A percentile compares a stretch with the other conserved stretches of the same genome.
Evolutionary conservation across 2,888 invertebrate genomes (phyloP).

Genomic region (Sclerodermus sp.): DNA sequence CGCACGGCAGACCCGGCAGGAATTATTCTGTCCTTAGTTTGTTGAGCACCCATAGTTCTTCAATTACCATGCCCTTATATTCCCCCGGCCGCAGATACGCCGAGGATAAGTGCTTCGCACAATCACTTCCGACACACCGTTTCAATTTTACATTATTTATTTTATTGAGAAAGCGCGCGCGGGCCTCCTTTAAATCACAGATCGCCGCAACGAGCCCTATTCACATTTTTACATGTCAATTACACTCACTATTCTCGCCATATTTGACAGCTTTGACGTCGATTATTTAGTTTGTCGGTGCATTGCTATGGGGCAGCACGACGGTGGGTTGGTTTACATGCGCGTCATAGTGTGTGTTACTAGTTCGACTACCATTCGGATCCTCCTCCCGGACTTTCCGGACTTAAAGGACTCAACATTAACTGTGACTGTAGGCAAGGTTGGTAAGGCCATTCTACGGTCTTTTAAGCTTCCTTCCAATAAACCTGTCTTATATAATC

Average conservation of each 20-base stretch:
- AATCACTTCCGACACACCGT: slow-evolving; percentile 25
- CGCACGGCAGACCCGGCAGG: slow-evolving; percentile 71
- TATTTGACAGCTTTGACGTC: slow-evolving; percentile 63
- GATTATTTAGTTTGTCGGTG: slow-evolving; percentile 60
- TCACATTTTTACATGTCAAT: slow-evolving; percentile 35
- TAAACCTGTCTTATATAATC: no score
- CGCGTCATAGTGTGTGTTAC: no score
- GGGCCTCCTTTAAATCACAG: slow-evolving; percentile 13
- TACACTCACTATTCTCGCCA: slow-evolving; percentile 53
- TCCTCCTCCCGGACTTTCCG: no score
- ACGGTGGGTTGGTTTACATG: no score
- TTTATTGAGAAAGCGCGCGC: slow-evolving; percentile 8
- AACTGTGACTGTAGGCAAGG: no score
- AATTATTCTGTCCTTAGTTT: slow-evolving; percentile 85
- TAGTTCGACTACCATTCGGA: no score
- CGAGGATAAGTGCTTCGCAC: slow-evolving; percentile 44
- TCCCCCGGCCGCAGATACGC: slow-evolving; percentile 45
- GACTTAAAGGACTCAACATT: no score
- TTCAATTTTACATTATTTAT: slow-evolving; percentile 6
- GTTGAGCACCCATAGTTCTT: slow-evolving; percentile 86
- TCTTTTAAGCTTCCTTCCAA: no score
- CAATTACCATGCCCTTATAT: slow-evolving; percentile 55
- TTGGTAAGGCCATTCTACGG: no score
- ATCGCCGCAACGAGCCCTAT: slow-evolving; percentile 24
- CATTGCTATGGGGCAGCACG: slow-evolving; percentile 46